Evolutionary conservation across 2,797 vertebrate genomes (phyloP), one percentile per base, ranked within the genome.

Genomic region (Pteropus rufus): DNA sequence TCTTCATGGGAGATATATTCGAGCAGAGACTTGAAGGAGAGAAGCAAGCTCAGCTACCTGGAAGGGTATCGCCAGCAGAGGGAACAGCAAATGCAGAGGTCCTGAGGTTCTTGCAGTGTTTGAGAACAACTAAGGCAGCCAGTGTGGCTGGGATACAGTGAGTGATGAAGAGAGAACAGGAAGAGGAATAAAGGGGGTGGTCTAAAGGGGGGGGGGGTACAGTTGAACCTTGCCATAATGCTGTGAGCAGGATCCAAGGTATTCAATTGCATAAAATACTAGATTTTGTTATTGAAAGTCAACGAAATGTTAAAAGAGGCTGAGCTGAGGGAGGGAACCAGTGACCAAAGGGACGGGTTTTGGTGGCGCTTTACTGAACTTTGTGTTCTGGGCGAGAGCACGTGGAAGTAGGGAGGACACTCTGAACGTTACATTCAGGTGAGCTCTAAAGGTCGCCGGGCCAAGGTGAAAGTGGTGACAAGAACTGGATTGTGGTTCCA

Each of bases 121-220:
- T 26, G 56, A 46, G 31, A 31, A n/a, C 65, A 65, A 31, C 36
- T 46, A 5, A 60, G 39, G 52, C 79, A 26, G 19, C n/a, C 34
- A 10, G 52, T 10, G 34, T 34, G 15, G 5, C 60, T 19, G 41
- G 69, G 62, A 9, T 31, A 36, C 31, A 39, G 44, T 1, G 31
- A 10, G 16, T 18, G 11, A 46, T 11, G 10, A 34, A 10, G 39
- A 34, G 7, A 46, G 46, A 39, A 29, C 0, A 19, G 60, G n/a
- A 49, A 15, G 54, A 56, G 14, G 7, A 2, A 9, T 19, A 4
- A 18, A 15, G 26, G 8, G 39, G 24, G 18, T 23, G 26, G 18
- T 11, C 1, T 46, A 46, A 4, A 0, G 52, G 16, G 1, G 10
- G 16, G 1, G 10, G 52, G 31, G 31, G 4, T 9, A 3, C 15